Conservation (phyloP, 2,888 invertebrate species). For the Diarsia mendica region DNA sequence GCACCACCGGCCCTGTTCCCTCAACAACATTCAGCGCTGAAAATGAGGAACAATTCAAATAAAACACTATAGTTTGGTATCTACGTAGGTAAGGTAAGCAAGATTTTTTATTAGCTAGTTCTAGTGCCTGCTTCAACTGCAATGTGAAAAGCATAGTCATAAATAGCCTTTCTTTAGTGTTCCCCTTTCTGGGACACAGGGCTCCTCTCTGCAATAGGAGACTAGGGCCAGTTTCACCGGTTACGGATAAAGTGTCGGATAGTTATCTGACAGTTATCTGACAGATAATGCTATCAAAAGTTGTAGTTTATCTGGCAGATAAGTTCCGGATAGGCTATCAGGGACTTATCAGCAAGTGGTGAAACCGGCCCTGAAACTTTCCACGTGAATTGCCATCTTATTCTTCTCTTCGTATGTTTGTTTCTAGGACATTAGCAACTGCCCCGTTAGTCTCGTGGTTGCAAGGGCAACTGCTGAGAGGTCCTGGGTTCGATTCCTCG, state of each 20-base stretch:
- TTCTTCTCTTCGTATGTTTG: not conserved
- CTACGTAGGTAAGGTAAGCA: not conserved
- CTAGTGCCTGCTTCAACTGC: not conserved
- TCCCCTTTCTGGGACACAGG: not conserved
- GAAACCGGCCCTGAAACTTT: no score
- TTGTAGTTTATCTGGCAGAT: no score
- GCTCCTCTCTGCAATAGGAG: not conserved
- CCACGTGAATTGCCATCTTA: not conserved
- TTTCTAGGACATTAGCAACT: not conserved
- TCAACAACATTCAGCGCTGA: not conserved
- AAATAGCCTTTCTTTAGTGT: not conserved
- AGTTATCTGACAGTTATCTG: no score
- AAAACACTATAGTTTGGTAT: slow-evolving; percentile 6
- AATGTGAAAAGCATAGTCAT: not conserved
- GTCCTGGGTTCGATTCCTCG: no score
- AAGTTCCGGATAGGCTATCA: no score
- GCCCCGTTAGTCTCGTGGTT: no score
- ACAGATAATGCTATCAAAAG: no score
- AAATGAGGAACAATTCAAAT: not conserved
- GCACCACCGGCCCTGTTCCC: no score
- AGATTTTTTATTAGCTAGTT: not conserved
- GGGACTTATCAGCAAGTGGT: no score
- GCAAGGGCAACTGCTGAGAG: no score
- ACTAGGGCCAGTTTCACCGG: no score
- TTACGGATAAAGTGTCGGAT: no score